These are phyloP conservation scores for Gulo gulo DNA, from an alignment of 2,113 vertebrate species.

Conservation along the genomic window DNA sequence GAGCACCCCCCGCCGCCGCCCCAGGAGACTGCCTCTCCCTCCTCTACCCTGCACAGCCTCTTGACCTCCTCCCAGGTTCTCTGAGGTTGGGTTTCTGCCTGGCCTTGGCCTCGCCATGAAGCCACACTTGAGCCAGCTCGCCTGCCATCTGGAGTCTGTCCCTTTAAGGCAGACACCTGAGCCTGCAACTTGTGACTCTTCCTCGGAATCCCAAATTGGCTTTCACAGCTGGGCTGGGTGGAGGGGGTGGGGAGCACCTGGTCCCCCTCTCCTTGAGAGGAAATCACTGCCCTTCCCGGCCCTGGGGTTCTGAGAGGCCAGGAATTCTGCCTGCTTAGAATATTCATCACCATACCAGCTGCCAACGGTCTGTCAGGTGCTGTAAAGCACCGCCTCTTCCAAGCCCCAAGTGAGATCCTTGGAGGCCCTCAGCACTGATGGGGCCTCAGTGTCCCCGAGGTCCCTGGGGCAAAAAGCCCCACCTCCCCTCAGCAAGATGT, in stretches of 20 bases:
- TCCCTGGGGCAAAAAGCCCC: background rate
- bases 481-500: too few species aligned
- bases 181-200: background rate
- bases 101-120: background rate
- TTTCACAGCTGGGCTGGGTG: background rate
- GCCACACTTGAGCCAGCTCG: background rate
- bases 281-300: background rate
- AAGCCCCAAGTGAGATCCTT: background rate
- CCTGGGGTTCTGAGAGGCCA: background rate
- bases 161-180: constrained; percentile 24
- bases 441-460: background rate
- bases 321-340: background rate
- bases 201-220: background rate
- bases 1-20: too few species aligned
- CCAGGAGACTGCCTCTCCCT: background rate
- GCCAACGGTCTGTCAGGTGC: background rate
- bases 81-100: background rate
- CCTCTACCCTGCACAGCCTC: background rate
- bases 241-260: background rate
- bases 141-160: background rate
- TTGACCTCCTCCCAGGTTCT: background rate
- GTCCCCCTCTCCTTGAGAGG: background rate
- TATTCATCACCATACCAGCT: background rate
- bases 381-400: background rate
- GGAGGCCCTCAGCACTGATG: background rate